Conservation (phyloP, 92 coral and sea anemone genomes). For the Paramuricea clavata region DNA sequence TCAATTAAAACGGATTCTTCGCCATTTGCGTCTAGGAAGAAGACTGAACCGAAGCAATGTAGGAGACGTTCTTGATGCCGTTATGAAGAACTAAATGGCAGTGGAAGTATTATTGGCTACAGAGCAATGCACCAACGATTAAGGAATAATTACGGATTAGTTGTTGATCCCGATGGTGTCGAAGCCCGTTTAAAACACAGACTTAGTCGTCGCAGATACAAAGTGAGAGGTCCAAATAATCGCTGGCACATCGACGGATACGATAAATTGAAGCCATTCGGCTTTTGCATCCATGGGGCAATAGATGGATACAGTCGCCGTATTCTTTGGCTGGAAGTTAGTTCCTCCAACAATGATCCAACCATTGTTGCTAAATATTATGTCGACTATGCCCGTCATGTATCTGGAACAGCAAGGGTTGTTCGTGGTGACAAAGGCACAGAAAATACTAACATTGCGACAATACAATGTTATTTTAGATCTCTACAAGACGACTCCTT, state of each 20-base stretch:
- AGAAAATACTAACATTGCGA: constrained; percentile 16
- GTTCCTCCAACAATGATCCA: no score
- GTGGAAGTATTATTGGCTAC: constrained; percentile 23
- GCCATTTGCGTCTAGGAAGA: neutral
- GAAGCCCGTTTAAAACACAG: neutral
- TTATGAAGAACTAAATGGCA: constrained; percentile 14
- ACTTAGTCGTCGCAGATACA: neutral
- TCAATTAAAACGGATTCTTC: neutral
- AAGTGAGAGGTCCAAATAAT: no score
- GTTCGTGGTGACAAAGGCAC: constrained; percentile 14
- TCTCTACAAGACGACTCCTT: no score
- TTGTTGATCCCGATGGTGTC: neutral
- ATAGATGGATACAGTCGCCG: no score
- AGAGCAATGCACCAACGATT: constrained; percentile 26
- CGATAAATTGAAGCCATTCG: no score
- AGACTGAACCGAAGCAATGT: neutral
- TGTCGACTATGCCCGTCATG: neutral
- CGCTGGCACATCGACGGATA: no score
- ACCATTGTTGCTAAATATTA: neutral
- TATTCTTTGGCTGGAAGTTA: no score
- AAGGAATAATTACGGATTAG: neutral
- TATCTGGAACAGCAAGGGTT: constrained; percentile 9
- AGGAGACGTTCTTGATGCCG: neutral
- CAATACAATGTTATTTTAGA: constrained; percentile 16
- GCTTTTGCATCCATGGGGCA: no score